phyloP scores from a whole-genome alignment of 2,888 invertebrate genomes.

The Diplolepis rosae region DNA sequence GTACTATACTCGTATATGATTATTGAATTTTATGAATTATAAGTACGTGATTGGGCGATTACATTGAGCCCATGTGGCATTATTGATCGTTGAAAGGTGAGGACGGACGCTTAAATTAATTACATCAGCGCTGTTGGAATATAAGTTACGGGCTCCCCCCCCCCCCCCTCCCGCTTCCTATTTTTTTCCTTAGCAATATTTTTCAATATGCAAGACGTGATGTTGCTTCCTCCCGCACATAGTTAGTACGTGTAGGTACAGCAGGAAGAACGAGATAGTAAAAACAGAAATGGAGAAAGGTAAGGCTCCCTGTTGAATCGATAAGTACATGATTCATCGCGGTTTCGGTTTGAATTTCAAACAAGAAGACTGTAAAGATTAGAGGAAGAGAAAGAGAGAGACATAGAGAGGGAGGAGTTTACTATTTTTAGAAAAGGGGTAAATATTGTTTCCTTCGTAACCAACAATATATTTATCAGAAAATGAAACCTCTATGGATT shows the following conservation, averaged over 20 bases:
- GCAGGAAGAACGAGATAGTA: not conserved
- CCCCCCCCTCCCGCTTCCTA: not conserved
- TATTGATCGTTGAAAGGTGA: conserved; percentile 45
- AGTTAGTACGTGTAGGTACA: conserved; percentile 38
- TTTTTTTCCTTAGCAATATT: conserved; percentile 35
- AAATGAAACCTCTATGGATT: too few relatives aligned
- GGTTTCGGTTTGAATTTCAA: conserved; percentile 67
- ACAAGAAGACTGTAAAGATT: conserved; percentile 45
- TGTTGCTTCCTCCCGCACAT: conserved; percentile 51
- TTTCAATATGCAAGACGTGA: conserved; percentile 60
- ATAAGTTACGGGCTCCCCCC: conserved; percentile 20
- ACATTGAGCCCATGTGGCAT: not conserved
- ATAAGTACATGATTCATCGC: conserved; percentile 69
- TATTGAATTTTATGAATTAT: too few relatives aligned
- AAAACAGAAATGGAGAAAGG: conserved; percentile 9
- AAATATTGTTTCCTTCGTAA: too few relatives aligned
- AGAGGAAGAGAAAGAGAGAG: conserved; percentile 43
- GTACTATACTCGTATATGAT: too few relatives aligned
- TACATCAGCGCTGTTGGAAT: conserved; percentile 46
- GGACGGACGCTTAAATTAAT: conserved; percentile 53
- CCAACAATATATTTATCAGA: too few relatives aligned
- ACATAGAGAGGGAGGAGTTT: too few relatives aligned
- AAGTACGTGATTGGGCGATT: too few relatives aligned
- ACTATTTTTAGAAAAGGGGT: too few relatives aligned
- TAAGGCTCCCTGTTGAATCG: conserved; percentile 60